phyloP scores from a whole-genome alignment of 2,888 invertebrate genomes.

The Drosophila borborema region DNA sequence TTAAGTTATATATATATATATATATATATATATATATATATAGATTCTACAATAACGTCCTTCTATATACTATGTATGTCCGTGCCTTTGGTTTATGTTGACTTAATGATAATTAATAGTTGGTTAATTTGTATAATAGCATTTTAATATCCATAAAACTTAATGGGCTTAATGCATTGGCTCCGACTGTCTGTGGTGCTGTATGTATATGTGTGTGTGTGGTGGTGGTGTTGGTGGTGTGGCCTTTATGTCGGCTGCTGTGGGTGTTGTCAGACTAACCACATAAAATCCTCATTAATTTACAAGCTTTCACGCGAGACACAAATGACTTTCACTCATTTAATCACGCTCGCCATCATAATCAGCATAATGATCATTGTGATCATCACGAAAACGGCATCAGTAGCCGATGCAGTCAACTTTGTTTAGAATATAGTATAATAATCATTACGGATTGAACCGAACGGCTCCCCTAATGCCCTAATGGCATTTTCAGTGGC shows the following conservation, averaged over 20 bases:
- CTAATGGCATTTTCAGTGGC: constrained; percentile 43
- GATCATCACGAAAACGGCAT: constrained; percentile 21
- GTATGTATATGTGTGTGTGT: not conserved
- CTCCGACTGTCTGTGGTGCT: constrained; percentile 11
- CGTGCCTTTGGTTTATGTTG: not conserved
- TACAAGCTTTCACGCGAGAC: constrained; percentile 65
- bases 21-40: not conserved
- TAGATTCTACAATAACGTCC: not conserved
- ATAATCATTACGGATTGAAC: constrained; percentile 15
- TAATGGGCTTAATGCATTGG: constrained; percentile 51
- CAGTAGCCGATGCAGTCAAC: constrained; percentile 28
- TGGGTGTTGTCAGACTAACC: constrained; percentile 58
- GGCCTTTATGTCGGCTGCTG: constrained; percentile 25
- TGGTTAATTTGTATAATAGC: constrained; percentile 49
- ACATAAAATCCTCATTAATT: constrained; percentile 68
- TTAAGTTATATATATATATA: not conserved
- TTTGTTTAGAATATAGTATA: constrained; percentile 47
- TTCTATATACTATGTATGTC: not conserved
- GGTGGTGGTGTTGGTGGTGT: constrained; percentile 8
- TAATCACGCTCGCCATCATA: constrained; percentile 31
- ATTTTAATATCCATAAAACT: constrained; percentile 40
- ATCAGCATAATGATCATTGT: constrained; percentile 21
- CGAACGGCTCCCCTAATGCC: not conserved
- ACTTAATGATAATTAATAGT: constrained; percentile 45
- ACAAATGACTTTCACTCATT: constrained; percentile 67